Evolutionary conservation across 2,888 invertebrate species (phyloP), one percentile per base, ranked within the genome.

Genomic region (Bimastos eiseni): DNA sequence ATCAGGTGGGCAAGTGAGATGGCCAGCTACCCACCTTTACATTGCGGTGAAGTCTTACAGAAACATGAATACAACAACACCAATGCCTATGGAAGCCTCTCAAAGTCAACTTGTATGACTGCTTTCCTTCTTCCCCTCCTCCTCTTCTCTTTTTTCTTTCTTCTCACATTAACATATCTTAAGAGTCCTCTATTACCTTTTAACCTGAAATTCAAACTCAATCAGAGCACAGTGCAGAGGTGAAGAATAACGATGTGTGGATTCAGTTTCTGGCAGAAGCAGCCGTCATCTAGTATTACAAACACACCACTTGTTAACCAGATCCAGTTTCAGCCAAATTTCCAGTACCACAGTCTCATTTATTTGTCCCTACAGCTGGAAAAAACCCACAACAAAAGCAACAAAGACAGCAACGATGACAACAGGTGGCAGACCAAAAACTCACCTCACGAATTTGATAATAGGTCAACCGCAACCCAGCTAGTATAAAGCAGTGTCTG

Each of bases 291-390:
- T 8, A 70, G 70, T n/a, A n/a, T 70, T 11, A n/a, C 70, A 70
- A n/a, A 70, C 1, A 30, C 49, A 49, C 49, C 49, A 55, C 1
- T 13, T 17, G 30, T n/a, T n/a, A 30, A 30, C n/a, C 8, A n/a
- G n/a, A 70, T 70, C 70, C 70, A 70, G 70, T 70, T 70, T n/a
- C 70, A 70, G n/a, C 70, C 70, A n/a, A 70, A 70, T 70, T 17
- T 30, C 70, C n/a, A n/a, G n/a, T 70, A 49, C 24, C 49, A 49
- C 49, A 49, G 49, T 5, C 24, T 49, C 6, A 49, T 49, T 49
- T 49, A 5, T 70, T n/a, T 70, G 70, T 70, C 70, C 70, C 70
- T n/a, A n/a, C 70, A n/a, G 70, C 70, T 70, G 70, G 70, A 70
- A 70, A 70, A n/a, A 8, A 70, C n/a, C n/a, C 70, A 70, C 70